A percentile compares a stretch with the other conserved stretches of the same genome.
Conservation (phyloP, 1,140 invertebrate species). For the Nasonia vitripennis region DNA sequence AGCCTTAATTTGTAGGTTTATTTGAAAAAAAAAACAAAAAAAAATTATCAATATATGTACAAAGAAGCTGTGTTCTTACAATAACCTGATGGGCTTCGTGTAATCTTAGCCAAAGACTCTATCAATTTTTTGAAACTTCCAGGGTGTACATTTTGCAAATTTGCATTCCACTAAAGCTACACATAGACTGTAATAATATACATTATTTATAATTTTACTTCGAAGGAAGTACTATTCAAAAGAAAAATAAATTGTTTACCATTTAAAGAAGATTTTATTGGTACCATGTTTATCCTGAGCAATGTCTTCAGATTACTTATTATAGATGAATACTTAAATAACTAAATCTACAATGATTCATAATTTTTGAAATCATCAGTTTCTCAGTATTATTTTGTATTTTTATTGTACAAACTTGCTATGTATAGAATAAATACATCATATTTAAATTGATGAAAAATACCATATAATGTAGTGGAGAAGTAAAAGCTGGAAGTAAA, state of each 20-base stretch:
- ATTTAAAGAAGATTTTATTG: conserved; percentile 56
- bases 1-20: conserved; percentile 43
- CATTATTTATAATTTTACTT: conserved; percentile 40
- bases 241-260: conserved; percentile 64
- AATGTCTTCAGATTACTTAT: conserved; percentile 29
- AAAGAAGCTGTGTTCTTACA: conserved; percentile 55
- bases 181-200: conserved; percentile 21
- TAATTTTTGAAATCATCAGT: conserved; percentile 30
- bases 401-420: conserved; percentile 27
- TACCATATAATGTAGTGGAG: conserved; percentile 19
- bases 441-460: conserved; percentile 41
- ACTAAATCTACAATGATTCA: conserved; percentile 11
- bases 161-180: conserved; percentile 51
- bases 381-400: conserved; percentile 43
- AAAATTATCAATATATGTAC: conserved; percentile 51
- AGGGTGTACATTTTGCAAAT: conserved; percentile 51
- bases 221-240: conserved; percentile 50
- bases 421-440: conserved; percentile 37
- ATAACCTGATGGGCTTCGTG: conserved; percentile 54
- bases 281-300: conserved; percentile 30
- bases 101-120: conserved; percentile 52
- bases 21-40: conserved; percentile 38
- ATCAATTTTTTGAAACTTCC: conserved; percentile 51
- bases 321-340: conserved; percentile 30
- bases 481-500: conserved; percentile 43